These are phyloP conservation scores for Neomicropteryx cornuta DNA, from an alignment of 1,140 invertebrate species.

Conservation along the genomic window DNA sequence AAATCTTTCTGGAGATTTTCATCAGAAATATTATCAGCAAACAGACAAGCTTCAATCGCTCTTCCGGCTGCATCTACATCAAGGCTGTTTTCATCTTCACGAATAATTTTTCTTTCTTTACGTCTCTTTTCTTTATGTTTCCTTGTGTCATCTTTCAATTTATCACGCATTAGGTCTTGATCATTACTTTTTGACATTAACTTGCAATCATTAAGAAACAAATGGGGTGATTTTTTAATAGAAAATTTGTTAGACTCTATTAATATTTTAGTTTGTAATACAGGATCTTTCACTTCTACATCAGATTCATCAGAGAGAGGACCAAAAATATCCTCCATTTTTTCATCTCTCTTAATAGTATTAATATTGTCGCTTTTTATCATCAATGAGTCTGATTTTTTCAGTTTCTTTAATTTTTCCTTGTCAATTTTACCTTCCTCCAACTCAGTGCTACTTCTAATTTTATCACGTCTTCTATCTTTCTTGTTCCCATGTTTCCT, in stretches of 20 bases:
- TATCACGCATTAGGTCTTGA: conserved; percentile 25
- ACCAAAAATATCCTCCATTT: conserved; percentile 82
- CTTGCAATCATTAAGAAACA: conserved; percentile 5
- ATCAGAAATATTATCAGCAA: conserved; percentile 42
- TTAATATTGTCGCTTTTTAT: conserved; percentile 14
- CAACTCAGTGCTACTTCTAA: conserved; percentile 42
- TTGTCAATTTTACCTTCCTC: conserved; percentile 41
- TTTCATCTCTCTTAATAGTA: conserved; percentile 50
- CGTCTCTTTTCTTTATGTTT: conserved; percentile 60
- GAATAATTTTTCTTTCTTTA: conserved; percentile 40
- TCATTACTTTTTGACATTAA: conserved; percentile 16
- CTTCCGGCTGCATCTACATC: conserved; percentile 69
- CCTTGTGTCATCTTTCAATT: conserved; percentile 41
- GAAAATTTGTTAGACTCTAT: no score
- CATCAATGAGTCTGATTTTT: no score
- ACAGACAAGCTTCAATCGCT: conserved; percentile 65
- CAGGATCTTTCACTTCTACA: conserved; percentile 17
- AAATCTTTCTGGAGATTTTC: conserved; percentile 21
- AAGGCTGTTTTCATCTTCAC: conserved; percentile 64
- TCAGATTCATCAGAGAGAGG: conserved; percentile 66
- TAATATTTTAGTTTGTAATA: conserved; percentile 17
- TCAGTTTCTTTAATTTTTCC: conserved; percentile 47
- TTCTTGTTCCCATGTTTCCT: conserved; percentile 56
- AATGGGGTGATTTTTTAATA: no score
- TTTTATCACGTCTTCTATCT: conserved; percentile 59